A percentile compares a stretch with the other conserved stretches of the same genome.
These are phyloP conservation scores for Kryphioiulus occultus DNA, from an alignment of 2,888 invertebrate species.

Conservation along the genomic window DNA sequence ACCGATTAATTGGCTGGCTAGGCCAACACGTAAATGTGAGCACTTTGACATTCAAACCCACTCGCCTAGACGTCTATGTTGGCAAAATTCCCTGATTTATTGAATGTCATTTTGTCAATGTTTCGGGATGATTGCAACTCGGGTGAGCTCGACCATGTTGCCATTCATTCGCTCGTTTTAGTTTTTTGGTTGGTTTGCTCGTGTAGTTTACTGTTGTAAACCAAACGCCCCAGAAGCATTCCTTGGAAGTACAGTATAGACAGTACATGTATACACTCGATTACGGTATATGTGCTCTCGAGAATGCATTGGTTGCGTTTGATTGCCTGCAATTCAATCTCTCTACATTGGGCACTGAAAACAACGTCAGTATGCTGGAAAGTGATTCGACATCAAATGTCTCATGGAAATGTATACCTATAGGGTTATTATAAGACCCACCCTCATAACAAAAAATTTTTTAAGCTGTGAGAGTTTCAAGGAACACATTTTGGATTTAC, in stretches of 20 bases:
- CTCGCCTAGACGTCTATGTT: not conserved
- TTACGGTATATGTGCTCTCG: not conserved
- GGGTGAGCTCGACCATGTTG: not conserved
- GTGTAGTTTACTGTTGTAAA: not conserved
- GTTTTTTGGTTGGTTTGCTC: slow-evolving; percentile 15
- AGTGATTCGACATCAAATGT: too few relatives aligned
- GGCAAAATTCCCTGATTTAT: slow-evolving; percentile 28
- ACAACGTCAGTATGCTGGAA: too few relatives aligned
- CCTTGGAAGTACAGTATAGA: not conserved
- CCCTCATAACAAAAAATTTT: too few relatives aligned
- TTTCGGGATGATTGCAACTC: slow-evolving; percentile 9
- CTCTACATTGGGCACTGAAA: too few relatives aligned
- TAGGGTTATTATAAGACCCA: too few relatives aligned
- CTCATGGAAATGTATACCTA: too few relatives aligned
- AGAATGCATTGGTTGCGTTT: not conserved
- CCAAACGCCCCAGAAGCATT: not conserved
- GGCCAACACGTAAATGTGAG: not conserved
- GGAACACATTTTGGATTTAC: too few relatives aligned
- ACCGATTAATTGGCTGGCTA: not conserved
- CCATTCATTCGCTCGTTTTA: slow-evolving; percentile 10
- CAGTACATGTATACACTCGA: not conserved
- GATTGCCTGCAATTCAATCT: not conserved
- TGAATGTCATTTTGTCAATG: not conserved
- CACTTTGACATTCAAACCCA: slow-evolving; percentile 28
- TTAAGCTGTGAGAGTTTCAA: too few relatives aligned